Conservation (phyloP, 2,888 invertebrate species). For the Nudaria mundana region DNA sequence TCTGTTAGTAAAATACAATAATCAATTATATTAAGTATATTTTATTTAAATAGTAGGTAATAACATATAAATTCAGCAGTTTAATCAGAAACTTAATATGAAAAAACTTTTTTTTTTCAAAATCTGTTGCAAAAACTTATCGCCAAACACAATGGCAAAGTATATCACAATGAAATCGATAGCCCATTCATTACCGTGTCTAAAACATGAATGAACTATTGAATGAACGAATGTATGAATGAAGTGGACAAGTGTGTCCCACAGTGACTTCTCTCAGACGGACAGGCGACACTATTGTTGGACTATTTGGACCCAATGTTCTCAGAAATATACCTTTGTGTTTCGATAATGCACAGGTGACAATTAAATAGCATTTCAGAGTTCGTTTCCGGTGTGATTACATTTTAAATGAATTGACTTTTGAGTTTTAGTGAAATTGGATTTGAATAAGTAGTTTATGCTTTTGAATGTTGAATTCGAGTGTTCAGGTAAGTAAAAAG, state of each 20-base stretch:
- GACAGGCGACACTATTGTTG: slow-evolving; percentile 53
- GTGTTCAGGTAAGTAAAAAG: neutral
- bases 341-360: slow-evolving; percentile 53
- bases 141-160: slow-evolving; percentile 33
- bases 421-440: slow-evolving; percentile 14
- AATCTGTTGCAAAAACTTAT: slow-evolving; percentile 47
- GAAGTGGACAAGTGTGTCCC: slow-evolving; percentile 53
- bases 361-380: slow-evolving; percentile 65
- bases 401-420: slow-evolving; percentile 31
- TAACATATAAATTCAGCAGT: no score
- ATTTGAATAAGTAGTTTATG: slow-evolving; percentile 6
- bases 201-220: slow-evolving; percentile 60
- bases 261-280: slow-evolving; percentile 50
- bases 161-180: slow-evolving; percentile 44
- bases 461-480: neutral
- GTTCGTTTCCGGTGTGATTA: slow-evolving; percentile 65
- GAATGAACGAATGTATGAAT: slow-evolving; percentile 49
- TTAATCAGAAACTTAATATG: no score
- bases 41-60: no score
- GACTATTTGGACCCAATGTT: slow-evolving; percentile 53
- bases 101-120: no score
- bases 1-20: no score
- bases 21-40: no score
- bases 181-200: slow-evolving; percentile 58
- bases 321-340: slow-evolving; percentile 37